Evolutionary conservation across 1,140 invertebrate species (phyloP).

Genomic region (Acromyrmex echinatior): DNA sequence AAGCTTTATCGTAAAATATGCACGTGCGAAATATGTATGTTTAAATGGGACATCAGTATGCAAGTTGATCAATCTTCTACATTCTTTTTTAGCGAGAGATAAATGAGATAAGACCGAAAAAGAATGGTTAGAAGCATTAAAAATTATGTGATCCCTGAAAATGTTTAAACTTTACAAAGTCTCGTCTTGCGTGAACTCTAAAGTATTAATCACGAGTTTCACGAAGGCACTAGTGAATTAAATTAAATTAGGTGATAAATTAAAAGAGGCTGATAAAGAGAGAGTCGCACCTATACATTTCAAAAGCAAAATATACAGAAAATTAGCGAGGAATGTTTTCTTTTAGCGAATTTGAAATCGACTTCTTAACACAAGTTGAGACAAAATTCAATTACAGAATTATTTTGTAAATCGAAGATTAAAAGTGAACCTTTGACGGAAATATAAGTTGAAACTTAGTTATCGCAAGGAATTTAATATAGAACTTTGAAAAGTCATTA

Average conservation of each 20-base stretch:
- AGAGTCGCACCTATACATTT: background rate
- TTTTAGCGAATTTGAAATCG: constrained; percentile 12
- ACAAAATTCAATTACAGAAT: constrained; percentile 34
- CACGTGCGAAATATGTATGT: constrained; percentile 39
- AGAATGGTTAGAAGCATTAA: background rate
- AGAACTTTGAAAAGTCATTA: constrained; percentile 32
- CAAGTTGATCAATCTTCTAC: background rate
- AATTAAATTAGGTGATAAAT: constrained; percentile 16
- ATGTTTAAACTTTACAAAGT: constrained; percentile 2
- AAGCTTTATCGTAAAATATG: constrained; percentile 34
- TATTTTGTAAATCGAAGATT: constrained; percentile 41
- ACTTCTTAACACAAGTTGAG: constrained; percentile 9
- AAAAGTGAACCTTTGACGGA: constrained; percentile 29
- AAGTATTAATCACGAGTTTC: background rate
- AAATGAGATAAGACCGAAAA: background rate
- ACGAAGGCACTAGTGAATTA: constrained; percentile 3
- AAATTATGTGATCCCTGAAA: background rate
- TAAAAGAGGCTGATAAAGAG: background rate
- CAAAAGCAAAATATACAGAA: background rate
- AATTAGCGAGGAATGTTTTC: constrained; percentile 21
- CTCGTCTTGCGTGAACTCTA: background rate
- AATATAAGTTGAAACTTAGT: constrained; percentile 9
- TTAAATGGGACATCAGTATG: constrained; percentile 6
- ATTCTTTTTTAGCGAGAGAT: background rate
- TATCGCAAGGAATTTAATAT: constrained; percentile 29